Conservation (phyloP, 2,797 vertebrate species). For the Caiman crocodilus region DNA sequence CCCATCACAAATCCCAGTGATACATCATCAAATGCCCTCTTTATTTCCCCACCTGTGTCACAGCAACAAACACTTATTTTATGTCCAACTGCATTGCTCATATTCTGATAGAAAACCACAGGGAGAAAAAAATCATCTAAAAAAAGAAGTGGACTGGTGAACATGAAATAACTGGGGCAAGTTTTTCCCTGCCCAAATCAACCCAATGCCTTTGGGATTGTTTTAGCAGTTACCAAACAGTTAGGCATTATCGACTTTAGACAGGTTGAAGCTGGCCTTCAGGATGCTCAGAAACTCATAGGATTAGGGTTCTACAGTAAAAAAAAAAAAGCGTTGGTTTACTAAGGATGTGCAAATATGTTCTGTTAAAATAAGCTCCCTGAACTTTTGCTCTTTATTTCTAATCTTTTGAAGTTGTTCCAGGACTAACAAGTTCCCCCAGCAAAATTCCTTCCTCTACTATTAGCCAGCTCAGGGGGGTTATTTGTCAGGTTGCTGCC, state of each 20-base stretch:
- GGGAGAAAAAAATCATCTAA: background rate
- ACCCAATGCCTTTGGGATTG: background rate
- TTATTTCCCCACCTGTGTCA: background rate
- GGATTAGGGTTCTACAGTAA: background rate
- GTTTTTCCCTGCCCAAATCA: background rate
- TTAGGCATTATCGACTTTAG: background rate
- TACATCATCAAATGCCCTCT: background rate
- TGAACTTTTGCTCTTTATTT: background rate
- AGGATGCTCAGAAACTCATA: background rate
- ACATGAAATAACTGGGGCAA: background rate
- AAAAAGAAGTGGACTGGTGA: background rate
- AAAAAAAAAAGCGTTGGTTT: background rate
- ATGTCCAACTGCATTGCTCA: background rate
- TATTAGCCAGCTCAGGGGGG: background rate
- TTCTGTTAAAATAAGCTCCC: slow-evolving; percentile 47
- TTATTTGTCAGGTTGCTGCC: background rate
- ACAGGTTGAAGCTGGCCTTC: background rate
- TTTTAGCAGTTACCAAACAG: background rate
- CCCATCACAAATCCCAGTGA: background rate
- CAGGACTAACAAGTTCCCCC: background rate
- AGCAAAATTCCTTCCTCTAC: slow-evolving; percentile 38
- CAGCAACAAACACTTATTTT: background rate
- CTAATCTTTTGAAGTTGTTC: background rate
- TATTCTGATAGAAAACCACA: background rate
- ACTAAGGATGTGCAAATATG: slow-evolving; percentile 44